Evolutionary conservation across 2,888 invertebrate genomes (phyloP).

Genomic region (Metallyticus violacea): DNA sequence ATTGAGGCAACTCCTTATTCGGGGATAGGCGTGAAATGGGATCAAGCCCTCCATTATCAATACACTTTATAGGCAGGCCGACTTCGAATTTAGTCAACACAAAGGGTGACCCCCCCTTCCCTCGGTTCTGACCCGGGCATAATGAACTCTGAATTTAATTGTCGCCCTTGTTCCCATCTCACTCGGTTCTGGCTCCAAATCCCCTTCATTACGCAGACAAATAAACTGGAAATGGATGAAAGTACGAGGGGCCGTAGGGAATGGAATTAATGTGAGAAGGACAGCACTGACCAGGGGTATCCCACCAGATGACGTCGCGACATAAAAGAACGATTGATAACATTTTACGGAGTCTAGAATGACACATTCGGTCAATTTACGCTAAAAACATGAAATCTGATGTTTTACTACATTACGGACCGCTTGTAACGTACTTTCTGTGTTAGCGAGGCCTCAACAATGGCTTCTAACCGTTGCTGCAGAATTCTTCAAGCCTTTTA

Average conservation of each 20-base stretch:
- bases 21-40: background rate
- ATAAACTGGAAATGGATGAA: background rate
- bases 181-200: background rate
- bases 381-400: background rate
- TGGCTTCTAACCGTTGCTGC: too few species aligned
- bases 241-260: background rate
- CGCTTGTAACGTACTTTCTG: too few species aligned
- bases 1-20: background rate
- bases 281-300: background rate
- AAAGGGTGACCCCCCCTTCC: background rate
- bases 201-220: background rate
- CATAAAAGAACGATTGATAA: background rate
- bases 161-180: background rate
- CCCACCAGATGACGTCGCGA: background rate
- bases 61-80: background rate
- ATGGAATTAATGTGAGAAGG: background rate
- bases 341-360: too few species aligned
- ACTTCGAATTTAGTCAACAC: background rate
- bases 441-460: too few species aligned
- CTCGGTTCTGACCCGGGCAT: background rate
- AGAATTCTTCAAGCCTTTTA: too few species aligned
- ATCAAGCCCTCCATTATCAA: background rate
- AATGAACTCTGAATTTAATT: background rate
- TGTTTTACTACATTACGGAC: too few species aligned
- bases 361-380: background rate